Conservation (phyloP, 2,113 vertebrate genomes). For the Tichodroma muraria region DNA sequence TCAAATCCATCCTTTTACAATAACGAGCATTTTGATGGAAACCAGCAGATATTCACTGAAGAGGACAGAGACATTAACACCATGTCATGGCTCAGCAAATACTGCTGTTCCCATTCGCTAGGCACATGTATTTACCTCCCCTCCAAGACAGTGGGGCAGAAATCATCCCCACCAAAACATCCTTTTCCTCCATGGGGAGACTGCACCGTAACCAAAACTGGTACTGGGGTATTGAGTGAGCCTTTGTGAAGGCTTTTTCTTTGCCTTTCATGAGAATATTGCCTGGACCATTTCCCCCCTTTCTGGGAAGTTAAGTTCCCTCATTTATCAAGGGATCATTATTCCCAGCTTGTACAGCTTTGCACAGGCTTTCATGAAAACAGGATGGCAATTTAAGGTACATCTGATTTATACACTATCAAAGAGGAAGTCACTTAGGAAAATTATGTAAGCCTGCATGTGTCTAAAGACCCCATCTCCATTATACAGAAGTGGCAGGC, state of each 20-base stretch:
- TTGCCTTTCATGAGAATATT: not conserved
- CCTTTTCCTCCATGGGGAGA: not conserved
- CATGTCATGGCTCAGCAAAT: not conserved
- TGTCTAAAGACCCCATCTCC: slow-evolving; percentile 9
- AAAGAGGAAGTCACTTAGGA: slow-evolving; percentile 29
- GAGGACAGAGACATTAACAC: not conserved
- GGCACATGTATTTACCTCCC: not conserved
- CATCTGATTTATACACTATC: slow-evolving; percentile 37
- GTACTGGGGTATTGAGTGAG: not conserved
- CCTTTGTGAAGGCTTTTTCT: not conserved
- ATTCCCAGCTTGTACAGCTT: not conserved
- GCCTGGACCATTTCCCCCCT: not conserved
- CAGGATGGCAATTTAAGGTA: not conserved
- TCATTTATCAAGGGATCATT: slow-evolving; percentile 25
- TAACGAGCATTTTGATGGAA: not conserved
- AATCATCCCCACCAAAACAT: not conserved
- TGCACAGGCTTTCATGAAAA: not conserved
- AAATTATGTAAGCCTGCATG: slow-evolving; percentile 27
- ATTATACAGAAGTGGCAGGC: not conserved
- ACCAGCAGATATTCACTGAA: not conserved
- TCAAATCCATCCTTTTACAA: not conserved
- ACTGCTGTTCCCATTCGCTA: not conserved
- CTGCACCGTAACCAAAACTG: not conserved
- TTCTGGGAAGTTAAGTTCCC: not conserved
- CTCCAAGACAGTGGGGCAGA: not conserved